Conservation (phyloP, 2,113 vertebrate species). For the Oxyruncus cristatus region DNA sequence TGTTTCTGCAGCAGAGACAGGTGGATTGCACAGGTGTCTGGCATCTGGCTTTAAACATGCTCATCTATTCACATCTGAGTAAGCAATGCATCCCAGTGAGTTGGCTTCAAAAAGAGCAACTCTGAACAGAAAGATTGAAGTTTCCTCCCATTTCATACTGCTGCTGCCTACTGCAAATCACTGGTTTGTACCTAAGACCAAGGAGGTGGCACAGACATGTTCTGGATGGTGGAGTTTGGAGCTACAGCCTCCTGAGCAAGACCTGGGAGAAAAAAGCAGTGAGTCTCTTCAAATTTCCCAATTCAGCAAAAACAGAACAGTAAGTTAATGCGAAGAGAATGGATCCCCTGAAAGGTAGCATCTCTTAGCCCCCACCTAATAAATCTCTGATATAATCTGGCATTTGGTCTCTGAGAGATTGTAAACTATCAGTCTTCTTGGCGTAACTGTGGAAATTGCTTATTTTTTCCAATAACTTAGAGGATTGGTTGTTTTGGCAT, state of each 20-base stretch:
- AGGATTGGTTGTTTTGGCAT: rapidly evolving
- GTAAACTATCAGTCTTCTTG: background rate
- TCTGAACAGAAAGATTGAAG: background rate
- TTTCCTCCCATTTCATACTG: background rate
- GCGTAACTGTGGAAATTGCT: background rate
- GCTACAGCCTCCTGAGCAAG: background rate
- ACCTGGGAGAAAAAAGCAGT: background rate
- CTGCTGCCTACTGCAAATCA: background rate
- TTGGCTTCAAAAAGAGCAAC: background rate
- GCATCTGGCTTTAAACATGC: slow-evolving; percentile 22
- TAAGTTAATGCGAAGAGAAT: background rate
- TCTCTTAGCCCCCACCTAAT: background rate
- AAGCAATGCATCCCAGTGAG: background rate
- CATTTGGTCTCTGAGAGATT: background rate
- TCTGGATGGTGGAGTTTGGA: background rate
- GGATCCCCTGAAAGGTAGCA: background rate
- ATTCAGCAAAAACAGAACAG: background rate
- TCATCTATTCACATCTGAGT: background rate
- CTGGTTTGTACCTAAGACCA: background rate
- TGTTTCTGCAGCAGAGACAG: background rate
- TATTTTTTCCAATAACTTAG: background rate
- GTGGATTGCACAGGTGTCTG: slow-evolving; percentile 1
- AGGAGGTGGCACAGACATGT: background rate
- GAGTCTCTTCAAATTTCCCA: background rate
- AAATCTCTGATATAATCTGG: background rate